A percentile compares a stretch with the other conserved stretches of the same genome.
These are phyloP conservation scores for Hydriomena furcata DNA, from an alignment of 2,888 invertebrate genomes.

Conservation along the genomic window DNA sequence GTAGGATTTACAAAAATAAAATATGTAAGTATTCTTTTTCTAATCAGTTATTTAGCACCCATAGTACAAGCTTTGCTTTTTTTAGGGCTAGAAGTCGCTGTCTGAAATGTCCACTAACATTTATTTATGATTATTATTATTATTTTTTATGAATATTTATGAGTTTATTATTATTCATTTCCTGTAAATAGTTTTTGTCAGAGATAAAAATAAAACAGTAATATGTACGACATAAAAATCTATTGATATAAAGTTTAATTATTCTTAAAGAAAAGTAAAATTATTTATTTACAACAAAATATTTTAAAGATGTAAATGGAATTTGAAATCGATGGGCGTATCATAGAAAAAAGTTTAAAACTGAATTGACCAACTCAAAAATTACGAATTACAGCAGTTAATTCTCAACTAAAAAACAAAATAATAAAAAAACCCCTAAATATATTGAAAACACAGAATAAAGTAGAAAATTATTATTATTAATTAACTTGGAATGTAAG, in stretches of 20 bases:
- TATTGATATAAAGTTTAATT: slow-evolving; percentile 61
- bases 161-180: no score
- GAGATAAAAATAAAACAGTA: slow-evolving; percentile 42
- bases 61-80: no score
- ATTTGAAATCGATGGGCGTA: neutral
- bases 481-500: neutral
- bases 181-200: no score
- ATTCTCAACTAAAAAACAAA: neutral
- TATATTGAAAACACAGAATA: neutral
- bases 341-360: neutral
- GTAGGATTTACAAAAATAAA: no score
- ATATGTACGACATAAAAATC: slow-evolving; percentile 47
- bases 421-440: slow-evolving; percentile 1
- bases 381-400: neutral
- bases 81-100: no score
- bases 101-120: no score
- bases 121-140: no score
- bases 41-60: no score
- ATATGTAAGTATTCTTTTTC: no score
- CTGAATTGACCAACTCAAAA: neutral
- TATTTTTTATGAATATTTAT: no score
- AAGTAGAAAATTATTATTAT: neutral
- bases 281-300: slow-evolving; percentile 71
- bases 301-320: slow-evolving; percentile 11
- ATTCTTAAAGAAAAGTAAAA: slow-evolving; percentile 62